A percentile compares a stretch with the other conserved stretches of the same genome.
These are phyloP conservation scores for Neelides folsomi DNA, from an alignment of 2,888 invertebrate genomes.

Conservation along the genomic window DNA sequence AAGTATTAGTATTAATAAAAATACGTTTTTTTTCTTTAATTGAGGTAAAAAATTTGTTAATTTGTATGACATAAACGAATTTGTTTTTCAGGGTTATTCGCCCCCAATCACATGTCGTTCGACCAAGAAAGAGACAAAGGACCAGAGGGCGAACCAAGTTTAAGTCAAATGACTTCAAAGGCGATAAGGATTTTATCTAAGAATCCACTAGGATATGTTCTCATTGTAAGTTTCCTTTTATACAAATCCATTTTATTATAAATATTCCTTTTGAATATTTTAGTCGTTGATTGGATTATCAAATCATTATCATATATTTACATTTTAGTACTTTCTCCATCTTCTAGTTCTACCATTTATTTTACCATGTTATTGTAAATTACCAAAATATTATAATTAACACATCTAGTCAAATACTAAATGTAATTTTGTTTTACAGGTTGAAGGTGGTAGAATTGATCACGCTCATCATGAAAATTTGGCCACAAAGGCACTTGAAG, in stretches of 20 bases:
- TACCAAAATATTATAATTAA: too few species aligned
- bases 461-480: constrained; percentile 71
- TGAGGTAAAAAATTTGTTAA: background rate
- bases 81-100: constrained; percentile 57
- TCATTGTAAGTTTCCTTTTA: constrained; percentile 48
- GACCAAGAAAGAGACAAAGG: constrained; percentile 55
- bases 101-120: constrained; percentile 62
- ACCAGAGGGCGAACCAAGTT: constrained; percentile 57
- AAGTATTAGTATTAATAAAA: too few species aligned
- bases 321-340: too few species aligned
- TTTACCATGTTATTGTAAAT: too few species aligned
- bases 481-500: constrained; percentile 61
- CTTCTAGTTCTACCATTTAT: too few species aligned
- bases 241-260: background rate
- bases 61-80: too few species aligned
- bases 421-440: constrained; percentile 39
- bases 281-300: too few species aligned
- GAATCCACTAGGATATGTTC: constrained; percentile 53
- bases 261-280: background rate
- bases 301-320: too few species aligned
- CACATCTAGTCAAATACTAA: too few species aligned
- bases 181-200: constrained; percentile 59
- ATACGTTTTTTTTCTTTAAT: too few species aligned
- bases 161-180: constrained; percentile 63
- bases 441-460: constrained; percentile 77